Evolutionary conservation across 2,797 vertebrate genomes (phyloP).

Genomic region (Sebastes kiyomatsui): DNA sequence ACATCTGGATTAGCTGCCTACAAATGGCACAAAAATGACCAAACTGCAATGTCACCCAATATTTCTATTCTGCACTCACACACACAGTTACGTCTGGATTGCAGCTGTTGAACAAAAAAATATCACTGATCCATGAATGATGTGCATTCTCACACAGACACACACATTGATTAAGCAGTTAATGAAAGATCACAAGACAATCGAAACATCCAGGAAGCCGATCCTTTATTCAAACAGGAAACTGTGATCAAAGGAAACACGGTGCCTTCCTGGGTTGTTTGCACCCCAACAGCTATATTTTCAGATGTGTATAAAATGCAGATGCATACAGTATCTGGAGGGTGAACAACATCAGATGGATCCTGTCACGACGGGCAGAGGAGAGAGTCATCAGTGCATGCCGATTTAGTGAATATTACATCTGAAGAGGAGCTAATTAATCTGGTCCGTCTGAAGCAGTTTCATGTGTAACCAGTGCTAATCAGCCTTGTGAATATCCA

Average conservation of each 20-base stretch:
- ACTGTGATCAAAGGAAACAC: slow-evolving; percentile 60
- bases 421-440: slow-evolving; percentile 80
- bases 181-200: slow-evolving; percentile 65
- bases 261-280: slow-evolving; percentile 43
- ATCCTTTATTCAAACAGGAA: slow-evolving; percentile 60
- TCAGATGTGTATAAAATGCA: slow-evolving; percentile 54
- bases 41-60: not conserved
- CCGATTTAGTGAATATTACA: slow-evolving; percentile 77
- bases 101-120: slow-evolving; percentile 1
- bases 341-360: slow-evolving; percentile 72
- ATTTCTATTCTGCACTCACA: not conserved
- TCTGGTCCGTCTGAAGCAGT: slow-evolving; percentile 54
- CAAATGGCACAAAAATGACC: not conserved
- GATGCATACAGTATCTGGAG: slow-evolving; percentile 54
- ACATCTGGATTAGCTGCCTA: not conserved
- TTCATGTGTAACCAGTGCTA: slow-evolving; percentile 55
- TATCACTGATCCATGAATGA: slow-evolving; percentile 25
- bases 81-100: not conserved
- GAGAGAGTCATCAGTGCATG: slow-evolving; percentile 55
- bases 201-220: slow-evolving; percentile 47
- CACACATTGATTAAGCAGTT: slow-evolving; percentile 30
- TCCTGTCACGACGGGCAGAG: slow-evolving; percentile 58
- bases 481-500: slow-evolving; percentile 56
- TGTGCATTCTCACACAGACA: slow-evolving; percentile 8
- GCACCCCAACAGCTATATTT: slow-evolving; percentile 29